Base-by-base conservation (phyloP, 1,140 invertebrate genomes). In the Pseudoatta argentina region DNA sequence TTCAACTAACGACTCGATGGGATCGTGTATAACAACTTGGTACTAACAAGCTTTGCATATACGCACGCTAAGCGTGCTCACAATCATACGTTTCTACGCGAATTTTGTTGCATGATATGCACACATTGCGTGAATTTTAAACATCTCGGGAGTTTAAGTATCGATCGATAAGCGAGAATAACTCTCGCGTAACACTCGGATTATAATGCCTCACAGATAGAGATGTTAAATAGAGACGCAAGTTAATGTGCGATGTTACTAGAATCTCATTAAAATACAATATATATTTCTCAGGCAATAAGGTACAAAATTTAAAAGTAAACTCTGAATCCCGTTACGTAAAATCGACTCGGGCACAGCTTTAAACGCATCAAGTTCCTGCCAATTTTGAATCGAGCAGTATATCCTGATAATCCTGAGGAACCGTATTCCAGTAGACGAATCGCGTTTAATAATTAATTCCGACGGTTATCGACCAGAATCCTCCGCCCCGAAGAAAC, bases 381-480 rank as follows among this genome's bases (percentile, higher is more conserved):
- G 27, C 10, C 12, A 53, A 21, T 64, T 53, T 85, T 18, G 14
- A 30, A 64, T 72, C 14, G 30, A 16, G 2, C 34, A 39, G 55
- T 27, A 63, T 12, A 18, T 6, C 8, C 1, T 0, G 44, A 12
- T 64, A 66, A 85, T 76, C 57, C 39, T 2, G 34, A 76, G 57
- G 8, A 24, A 18, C 61, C 34, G 18, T 63, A 67, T 67, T 79
- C 59, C 53, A 27, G 53, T 63, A 90, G 86, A 87, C 88, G 81
- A 57, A 85, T 87, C 63, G 76, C 44, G 76, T 57, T 91, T 88
- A 88, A 90, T 91, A 67, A 90, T 90, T 88, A 88, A 88, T 78
- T 53, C 64, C 24, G 79, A 71, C 67, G 81, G 88, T 81, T 87
- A 87, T 90, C 88, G 88, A 85, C 10, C 75, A 30, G 53, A 72